Percentiles rank a stretch among this genome's conserved stretches.
Evolutionary conservation across 2,113 vertebrate genomes (phyloP).

Genomic region (Chloropsis hardwickii): DNA sequence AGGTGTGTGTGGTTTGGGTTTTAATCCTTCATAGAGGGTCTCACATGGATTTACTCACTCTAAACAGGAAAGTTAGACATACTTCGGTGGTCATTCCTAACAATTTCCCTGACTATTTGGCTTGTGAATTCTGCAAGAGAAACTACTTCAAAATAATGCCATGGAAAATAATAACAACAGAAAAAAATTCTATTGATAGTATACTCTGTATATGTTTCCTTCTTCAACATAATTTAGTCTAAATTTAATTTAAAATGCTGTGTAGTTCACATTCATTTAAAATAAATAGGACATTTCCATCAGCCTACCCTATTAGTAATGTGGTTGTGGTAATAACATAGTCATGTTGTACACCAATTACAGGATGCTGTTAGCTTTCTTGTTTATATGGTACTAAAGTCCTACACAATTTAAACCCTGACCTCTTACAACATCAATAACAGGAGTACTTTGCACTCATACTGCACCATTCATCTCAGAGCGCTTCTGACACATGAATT

Average conservation of each 20-base stretch:
- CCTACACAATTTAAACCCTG: background rate
- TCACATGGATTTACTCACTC: background rate
- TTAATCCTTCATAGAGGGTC: background rate
- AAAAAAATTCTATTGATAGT: background rate
- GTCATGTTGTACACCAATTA: background rate
- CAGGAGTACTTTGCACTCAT: conserved; percentile 6
- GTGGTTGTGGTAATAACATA: background rate
- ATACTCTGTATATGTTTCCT: background rate
- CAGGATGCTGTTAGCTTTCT: background rate
- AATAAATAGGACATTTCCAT: background rate
- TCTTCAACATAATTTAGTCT: background rate
- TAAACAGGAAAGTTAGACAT: background rate
- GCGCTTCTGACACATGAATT: background rate
- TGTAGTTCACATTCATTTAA: background rate
- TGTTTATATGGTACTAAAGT: background rate
- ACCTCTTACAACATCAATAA: conserved; percentile 7
- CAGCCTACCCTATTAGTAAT: background rate
- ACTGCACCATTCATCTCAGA: background rate
- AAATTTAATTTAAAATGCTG: background rate
- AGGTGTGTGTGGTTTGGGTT: background rate
- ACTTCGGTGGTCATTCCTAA: background rate
- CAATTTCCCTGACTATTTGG: background rate
- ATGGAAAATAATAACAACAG: background rate
- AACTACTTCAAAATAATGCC: background rate
- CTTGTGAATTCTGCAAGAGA: background rate